These are phyloP conservation scores for Kryptolebias ocellatus DNA, from an alignment of 2,797 vertebrate genomes.

Conservation along the genomic window DNA sequence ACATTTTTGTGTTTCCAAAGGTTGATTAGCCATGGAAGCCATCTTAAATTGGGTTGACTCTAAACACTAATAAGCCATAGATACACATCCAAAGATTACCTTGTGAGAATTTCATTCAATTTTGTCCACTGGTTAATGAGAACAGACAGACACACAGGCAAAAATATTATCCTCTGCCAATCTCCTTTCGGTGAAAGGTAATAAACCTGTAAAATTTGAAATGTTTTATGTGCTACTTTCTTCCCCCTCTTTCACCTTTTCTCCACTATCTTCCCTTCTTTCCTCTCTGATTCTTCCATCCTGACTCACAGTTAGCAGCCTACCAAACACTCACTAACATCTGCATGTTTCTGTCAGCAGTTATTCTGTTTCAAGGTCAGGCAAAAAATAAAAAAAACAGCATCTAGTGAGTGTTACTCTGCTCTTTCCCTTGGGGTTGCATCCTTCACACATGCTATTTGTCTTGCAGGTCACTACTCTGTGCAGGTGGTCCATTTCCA, in stretches of 20 bases:
- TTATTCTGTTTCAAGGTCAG: constrained; percentile 65
- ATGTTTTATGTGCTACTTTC: constrained; percentile 32
- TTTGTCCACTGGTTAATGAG: no score
- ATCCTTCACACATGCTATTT: constrained; percentile 65
- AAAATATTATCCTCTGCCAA: no score
- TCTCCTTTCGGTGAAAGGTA: no score
- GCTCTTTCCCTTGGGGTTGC: constrained; percentile 37
- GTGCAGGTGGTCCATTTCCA: constrained; percentile 83
- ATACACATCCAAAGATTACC: no score
- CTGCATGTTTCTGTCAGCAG: constrained; percentile 36
- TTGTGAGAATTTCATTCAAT: no score
- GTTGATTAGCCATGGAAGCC: no score
- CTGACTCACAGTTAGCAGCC: constrained; percentile 16
- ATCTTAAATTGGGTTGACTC: no score
- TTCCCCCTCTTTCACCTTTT: constrained; percentile 35
- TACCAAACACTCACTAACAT: constrained; percentile 28
- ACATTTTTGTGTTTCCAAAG: no score
- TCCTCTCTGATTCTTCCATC: constrained; percentile 29
- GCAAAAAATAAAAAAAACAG: constrained; percentile 41
- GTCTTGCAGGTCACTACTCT: constrained; percentile 85
- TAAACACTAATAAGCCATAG: no score
- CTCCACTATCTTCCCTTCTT: constrained; percentile 39
- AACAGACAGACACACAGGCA: no score
- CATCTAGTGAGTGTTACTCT: constrained; percentile 18
- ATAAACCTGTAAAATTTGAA: no score